These are phyloP conservation scores for Sylvicola fuscatus DNA, from an alignment of 2,888 invertebrate species.

Conservation along the genomic window DNA sequence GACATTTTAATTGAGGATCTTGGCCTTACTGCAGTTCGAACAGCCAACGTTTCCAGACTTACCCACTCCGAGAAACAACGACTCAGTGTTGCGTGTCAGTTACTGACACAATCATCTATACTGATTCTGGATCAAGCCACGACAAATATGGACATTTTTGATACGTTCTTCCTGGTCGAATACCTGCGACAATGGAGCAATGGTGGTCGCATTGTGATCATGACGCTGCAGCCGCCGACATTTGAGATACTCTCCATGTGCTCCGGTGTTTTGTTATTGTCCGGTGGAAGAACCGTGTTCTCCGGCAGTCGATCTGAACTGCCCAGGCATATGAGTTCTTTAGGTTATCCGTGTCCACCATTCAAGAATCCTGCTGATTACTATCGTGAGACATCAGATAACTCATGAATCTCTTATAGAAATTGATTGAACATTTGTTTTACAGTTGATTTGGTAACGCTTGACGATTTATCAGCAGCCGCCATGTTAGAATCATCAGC, in stretches of 20 bases:
- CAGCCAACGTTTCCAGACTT: conserved; percentile 65
- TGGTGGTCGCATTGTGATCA: conserved; percentile 60
- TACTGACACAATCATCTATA: conserved; percentile 69
- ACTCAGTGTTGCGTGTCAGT: conserved; percentile 73
- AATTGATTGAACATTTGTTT: conserved; percentile 8
- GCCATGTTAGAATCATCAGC: conserved; percentile 90
- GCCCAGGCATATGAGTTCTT: conserved; percentile 76
- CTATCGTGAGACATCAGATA: conserved; percentile 46
- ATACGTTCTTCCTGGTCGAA: conserved; percentile 86
- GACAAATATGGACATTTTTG: conserved; percentile 60
- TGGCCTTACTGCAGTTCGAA: conserved; percentile 72
- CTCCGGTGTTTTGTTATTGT: conserved; percentile 49
- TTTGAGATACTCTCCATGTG: conserved; percentile 89
- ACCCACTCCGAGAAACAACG: conserved; percentile 76
- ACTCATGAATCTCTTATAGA: not conserved
- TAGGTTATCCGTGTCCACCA: conserved; percentile 86
- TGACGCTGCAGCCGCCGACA: conserved; percentile 85
- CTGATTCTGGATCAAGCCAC: conserved; percentile 69
- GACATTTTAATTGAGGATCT: conserved; percentile 78
- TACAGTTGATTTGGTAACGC: conserved; percentile 78
- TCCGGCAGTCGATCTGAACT: conserved; percentile 76
- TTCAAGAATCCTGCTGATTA: conserved; percentile 95
- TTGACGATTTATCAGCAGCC: conserved; percentile 83
- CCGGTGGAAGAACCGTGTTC: conserved; percentile 80
- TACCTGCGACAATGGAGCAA: conserved; percentile 72